Base-by-base conservation (phyloP, 2,113 vertebrate genomes). In the Phodopus roborovskii region DNA sequence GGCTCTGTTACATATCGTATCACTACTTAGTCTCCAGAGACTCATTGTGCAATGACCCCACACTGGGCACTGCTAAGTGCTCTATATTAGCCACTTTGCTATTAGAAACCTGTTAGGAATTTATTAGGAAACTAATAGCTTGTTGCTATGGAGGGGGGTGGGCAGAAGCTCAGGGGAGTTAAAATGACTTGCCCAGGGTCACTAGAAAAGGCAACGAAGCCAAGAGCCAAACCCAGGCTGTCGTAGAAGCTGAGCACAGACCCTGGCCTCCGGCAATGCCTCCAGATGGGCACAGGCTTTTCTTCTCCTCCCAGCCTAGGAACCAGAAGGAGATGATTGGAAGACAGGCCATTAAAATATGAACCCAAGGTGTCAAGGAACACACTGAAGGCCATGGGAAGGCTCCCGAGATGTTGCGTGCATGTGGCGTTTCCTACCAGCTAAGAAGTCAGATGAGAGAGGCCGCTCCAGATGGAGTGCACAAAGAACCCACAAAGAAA, bases 111-210 rank as follows among this genome's bases (percentile, higher is more conserved):
- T 53, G 9, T 50, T 50, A 50, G 48, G 48, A 50, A 50, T 9
- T 50, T 50, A 53, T 11, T 53, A 53, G 50, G 60, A 62, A 62
- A 20, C 60, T 62, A 62, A 62, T 62, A 62, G 60, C 22, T 24
- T 62, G 60, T 62, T 62, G 33, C 68, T 70, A 36, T n/a, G 7
- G n/a, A 42, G 45, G 71, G 28, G 48, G 77, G 33, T 42, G 83
- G 89, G 78, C 26, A 75, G 42, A 78, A 79, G 30, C 17, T 45
- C 77, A 36, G 20, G 33, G 42, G 48, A 17, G 62, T 95, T 89
- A 48, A 94, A 87, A n/a, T 87, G 45, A 91, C 56, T 90, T 75
- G 64, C 8, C 24, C 62, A 60, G 92, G 56, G 33, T 93, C 58
- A 75, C 39, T 15, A 82, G 50, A 17, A 75, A 28, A 11, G 66